Conservation (phyloP, 1,140 invertebrate species). For the Ericerus pela region DNA sequence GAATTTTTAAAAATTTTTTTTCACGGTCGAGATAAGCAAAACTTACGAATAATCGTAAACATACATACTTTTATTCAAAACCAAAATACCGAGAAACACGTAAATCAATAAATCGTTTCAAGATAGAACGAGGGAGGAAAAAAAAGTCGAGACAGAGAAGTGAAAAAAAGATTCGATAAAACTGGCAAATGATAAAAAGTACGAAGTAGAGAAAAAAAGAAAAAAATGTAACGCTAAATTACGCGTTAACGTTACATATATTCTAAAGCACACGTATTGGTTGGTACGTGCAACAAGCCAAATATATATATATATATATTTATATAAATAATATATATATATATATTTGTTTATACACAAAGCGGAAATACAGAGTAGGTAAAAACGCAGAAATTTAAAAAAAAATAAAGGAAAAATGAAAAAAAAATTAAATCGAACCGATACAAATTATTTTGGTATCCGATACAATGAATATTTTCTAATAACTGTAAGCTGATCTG, state of each 20-base stretch:
- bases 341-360: constrained; percentile 2
- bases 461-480: not conserved
- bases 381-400: not conserved
- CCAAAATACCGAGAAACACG: not conserved
- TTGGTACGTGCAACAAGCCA: not conserved
- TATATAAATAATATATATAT: too few relatives aligned
- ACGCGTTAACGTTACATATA: constrained; percentile 1
- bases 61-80: not conserved
- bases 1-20: not conserved
- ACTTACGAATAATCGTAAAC: not conserved
- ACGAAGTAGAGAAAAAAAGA: constrained; percentile 4
- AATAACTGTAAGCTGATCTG: constrained; percentile 2
- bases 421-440: not conserved
- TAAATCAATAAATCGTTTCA: constrained; percentile 1
- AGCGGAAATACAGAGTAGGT: not conserved
- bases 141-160: not conserved
- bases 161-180: constrained; percentile 3
- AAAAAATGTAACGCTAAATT: too few relatives aligned
- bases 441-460: not conserved
- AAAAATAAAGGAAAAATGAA: not conserved
- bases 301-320: too few relatives aligned
- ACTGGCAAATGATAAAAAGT: constrained; percentile 1
- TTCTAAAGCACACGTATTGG: not conserved
- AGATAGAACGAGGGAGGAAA: too few relatives aligned
- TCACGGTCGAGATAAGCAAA: not conserved